Conservation (phyloP, 2,888 invertebrate species). For the Drosophila meridiana region DNA sequence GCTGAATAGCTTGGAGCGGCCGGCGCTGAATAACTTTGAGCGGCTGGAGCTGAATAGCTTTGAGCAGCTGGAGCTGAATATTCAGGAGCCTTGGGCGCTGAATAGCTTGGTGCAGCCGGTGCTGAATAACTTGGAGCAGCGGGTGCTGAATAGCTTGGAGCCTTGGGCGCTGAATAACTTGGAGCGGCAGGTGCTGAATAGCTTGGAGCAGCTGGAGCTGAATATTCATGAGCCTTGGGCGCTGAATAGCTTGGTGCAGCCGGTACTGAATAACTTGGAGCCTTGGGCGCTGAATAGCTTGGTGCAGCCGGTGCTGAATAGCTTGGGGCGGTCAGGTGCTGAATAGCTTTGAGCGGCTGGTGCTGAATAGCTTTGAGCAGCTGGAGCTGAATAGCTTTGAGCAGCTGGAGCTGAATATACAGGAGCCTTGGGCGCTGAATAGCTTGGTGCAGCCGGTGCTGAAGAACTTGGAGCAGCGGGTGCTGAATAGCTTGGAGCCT, state of each 20-base stretch:
- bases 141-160: conserved; percentile 23
- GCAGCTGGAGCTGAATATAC: conserved; percentile 1
- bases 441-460: conserved; percentile 8
- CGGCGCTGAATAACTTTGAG: conserved; percentile 23
- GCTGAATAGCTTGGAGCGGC: conserved; percentile 34
- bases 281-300: conserved; percentile 14
- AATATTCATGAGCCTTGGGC: conserved; percentile 20
- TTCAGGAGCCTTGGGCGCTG: neutral
- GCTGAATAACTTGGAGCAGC: conserved; percentile 35
- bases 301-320: conserved; percentile 25
- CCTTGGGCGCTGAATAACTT: conserved; percentile 23
- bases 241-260: conserved; percentile 29
- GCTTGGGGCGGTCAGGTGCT: neutral
- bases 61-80: conserved; percentile 18
- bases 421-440: conserved; percentile 4
- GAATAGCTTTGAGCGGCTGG: conserved; percentile 6
- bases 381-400: conserved; percentile 16
- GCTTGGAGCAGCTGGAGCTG: conserved; percentile 20
- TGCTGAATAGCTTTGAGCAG: conserved; percentile 22
- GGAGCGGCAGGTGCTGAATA: conserved; percentile 6
- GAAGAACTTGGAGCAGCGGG: conserved; percentile 7
- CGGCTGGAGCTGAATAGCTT: conserved; percentile 15
- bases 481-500: conserved; percentile 36
- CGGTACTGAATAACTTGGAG: conserved; percentile 21
- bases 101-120: conserved; percentile 9